phyloP scores from a whole-genome alignment of 2,113 vertebrate species.

The Thunnus maccoyii region DNA sequence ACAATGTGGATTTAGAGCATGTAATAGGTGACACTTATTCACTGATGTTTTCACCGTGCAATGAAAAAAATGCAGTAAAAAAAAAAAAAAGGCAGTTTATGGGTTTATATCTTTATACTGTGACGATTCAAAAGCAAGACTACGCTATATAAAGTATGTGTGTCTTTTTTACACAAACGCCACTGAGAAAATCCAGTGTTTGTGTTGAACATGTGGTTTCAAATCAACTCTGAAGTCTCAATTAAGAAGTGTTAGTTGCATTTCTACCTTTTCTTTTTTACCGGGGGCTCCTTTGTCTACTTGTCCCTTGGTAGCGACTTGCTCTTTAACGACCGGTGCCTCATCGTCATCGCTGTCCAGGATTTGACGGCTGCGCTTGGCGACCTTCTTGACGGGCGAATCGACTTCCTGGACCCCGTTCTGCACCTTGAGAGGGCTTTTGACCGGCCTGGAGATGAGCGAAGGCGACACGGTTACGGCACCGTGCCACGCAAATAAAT shows the following conservation, averaged over 20 bases:
- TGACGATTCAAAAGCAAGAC: too few relatives aligned
- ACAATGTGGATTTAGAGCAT: neutral
- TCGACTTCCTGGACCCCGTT: conserved; percentile 81
- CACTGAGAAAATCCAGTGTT: neutral
- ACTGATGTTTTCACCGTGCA: neutral
- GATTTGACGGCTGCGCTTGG: conserved; percentile 82
- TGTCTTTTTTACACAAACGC: neutral
- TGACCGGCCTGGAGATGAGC: conserved; percentile 57
- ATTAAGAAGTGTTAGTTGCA: neutral
- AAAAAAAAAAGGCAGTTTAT: too few relatives aligned
- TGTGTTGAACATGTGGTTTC: too few relatives aligned
- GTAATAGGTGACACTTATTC: neutral
- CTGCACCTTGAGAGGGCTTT: conserved; percentile 86
- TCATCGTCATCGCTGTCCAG: conserved; percentile 89
- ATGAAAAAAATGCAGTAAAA: too few relatives aligned
- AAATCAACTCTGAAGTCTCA: neutral
- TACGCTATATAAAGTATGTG: neutral
- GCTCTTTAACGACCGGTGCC: conserved; percentile 62
- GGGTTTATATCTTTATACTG: neutral
- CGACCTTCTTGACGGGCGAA: conserved; percentile 83
- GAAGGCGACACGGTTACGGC: neutral
- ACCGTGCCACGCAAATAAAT: neutral
- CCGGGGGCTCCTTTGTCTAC: conserved; percentile 28
- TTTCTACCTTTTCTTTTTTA: conserved; percentile 64
- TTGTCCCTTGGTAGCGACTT: conserved; percentile 18